These are phyloP conservation scores for Oceanodroma tethys DNA, from an alignment of 2,113 vertebrate genomes.

Conservation along the genomic window DNA sequence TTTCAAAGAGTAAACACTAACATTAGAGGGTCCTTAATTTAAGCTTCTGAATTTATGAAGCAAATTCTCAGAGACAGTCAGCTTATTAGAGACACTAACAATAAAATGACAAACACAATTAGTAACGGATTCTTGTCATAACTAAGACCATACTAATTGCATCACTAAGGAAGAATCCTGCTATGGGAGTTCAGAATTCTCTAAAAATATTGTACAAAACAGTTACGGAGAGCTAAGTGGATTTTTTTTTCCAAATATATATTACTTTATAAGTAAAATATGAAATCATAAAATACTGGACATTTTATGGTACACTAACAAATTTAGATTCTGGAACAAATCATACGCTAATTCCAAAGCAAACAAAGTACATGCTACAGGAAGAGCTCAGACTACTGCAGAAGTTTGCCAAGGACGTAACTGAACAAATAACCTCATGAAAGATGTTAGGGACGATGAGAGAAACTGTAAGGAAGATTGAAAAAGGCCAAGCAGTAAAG, in stretches of 20 bases:
- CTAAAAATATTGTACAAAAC: not conserved
- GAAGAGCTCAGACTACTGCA: not conserved
- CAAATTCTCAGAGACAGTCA: not conserved
- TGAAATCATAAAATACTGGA: not conserved
- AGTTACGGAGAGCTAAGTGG: not conserved
- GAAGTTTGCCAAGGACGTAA: not conserved
- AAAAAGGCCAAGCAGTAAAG: not conserved
- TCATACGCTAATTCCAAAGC: not conserved
- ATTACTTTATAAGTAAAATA: not conserved
- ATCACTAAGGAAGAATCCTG: not conserved
- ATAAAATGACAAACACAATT: not conserved
- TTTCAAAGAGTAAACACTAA: not conserved
- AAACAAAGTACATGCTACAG: not conserved
- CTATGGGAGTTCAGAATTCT: not conserved
- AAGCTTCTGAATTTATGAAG: not conserved
- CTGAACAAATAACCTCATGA: not conserved
- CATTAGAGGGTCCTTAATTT: not conserved
- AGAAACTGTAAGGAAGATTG: not conserved
- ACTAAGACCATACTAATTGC: not conserved
- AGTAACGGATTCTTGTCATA: not conserved
- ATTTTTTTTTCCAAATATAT: not conserved
- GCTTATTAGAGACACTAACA: not conserved
- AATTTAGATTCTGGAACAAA: not conserved
- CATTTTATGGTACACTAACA: not conserved
- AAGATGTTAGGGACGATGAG: fast-evolving